phyloP scores from a whole-genome alignment of 2,113 vertebrate genomes.

The Typhlomys cinereus region DNA sequence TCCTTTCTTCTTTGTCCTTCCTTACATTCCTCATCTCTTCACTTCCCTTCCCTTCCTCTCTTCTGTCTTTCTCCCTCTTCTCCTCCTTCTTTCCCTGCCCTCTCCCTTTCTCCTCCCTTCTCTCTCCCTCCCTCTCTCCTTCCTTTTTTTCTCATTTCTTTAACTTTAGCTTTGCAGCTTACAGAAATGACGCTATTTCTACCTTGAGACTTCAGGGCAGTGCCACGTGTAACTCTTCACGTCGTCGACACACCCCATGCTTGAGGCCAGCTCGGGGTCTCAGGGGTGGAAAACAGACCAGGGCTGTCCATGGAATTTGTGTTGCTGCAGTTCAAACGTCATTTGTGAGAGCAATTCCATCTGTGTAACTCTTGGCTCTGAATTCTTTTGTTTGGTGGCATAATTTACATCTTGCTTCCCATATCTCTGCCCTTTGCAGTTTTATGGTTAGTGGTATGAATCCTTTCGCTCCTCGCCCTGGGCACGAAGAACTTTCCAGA shows the following conservation, averaged over 20 bases:
- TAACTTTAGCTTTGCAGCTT: neutral
- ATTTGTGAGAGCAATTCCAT: constrained; percentile 33
- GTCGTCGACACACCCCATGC: neutral
- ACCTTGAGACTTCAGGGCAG: neutral
- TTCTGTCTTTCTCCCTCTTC: neutral
- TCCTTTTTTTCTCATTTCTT: neutral
- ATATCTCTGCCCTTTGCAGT: neutral
- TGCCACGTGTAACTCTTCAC: neutral
- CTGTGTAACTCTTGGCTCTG: neutral
- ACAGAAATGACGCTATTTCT: neutral
- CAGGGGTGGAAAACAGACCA: neutral
- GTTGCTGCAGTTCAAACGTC: neutral
- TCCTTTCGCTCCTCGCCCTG: neutral
- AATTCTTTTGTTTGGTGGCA: neutral
- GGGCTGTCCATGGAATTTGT: neutral
- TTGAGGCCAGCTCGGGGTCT: neutral
- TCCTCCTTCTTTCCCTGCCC: neutral
- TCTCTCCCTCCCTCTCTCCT: neutral
- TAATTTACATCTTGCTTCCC: neutral
- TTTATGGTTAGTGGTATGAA: neutral
- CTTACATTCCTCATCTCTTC: neutral
- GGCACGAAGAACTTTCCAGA: neutral
- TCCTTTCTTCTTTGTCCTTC: neutral
- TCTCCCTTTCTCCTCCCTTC: neutral
- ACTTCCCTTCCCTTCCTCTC: neutral